A percentile compares a stretch with the other conserved stretches of the same genome.
Evolutionary conservation across 1,140 invertebrate species (phyloP).

Genomic region (Drosophila miranda): DNA sequence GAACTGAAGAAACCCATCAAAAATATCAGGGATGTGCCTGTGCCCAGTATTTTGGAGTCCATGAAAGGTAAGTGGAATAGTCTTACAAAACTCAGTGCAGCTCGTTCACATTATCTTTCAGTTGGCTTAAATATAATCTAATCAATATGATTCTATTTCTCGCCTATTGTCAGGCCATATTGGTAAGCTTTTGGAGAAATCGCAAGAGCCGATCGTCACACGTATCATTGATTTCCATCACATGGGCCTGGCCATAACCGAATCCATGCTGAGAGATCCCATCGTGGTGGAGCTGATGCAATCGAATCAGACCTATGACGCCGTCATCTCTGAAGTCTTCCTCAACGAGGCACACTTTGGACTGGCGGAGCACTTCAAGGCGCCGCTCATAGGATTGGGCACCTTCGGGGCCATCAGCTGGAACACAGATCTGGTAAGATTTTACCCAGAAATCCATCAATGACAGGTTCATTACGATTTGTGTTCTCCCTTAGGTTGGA

Average conservation of each 20-base stretch:
- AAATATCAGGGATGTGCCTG: conserved; percentile 84
- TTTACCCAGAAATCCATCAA: background rate
- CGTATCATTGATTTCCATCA: conserved; percentile 56
- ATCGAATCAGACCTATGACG: conserved; percentile 73
- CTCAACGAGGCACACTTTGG: conserved; percentile 72
- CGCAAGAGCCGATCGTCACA: conserved; percentile 44
- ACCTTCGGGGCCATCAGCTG: conserved; percentile 74
- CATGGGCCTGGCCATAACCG: conserved; percentile 63
- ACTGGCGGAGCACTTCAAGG: conserved; percentile 73
- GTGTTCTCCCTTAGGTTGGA: conserved; percentile 56
- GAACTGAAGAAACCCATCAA: conserved; percentile 81
- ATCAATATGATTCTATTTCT: background rate
- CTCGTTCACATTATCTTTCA: background rate
- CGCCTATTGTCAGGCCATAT: conserved; percentile 35
- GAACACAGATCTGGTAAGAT: conserved; percentile 76
- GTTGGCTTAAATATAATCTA: no score
- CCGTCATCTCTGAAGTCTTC: conserved; percentile 76
- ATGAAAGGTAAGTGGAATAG: conserved; percentile 51
- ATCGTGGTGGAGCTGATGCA: conserved; percentile 40
- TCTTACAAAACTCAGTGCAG: background rate
- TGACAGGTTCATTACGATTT: background rate
- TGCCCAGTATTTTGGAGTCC: conserved; percentile 27
- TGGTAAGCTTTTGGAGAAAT: conserved; percentile 39
- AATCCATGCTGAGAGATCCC: conserved; percentile 48
- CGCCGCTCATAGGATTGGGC: conserved; percentile 73